phyloP scores from a whole-genome alignment of 64 coral and sea anemone species.

The Montipora capricornis region DNA sequence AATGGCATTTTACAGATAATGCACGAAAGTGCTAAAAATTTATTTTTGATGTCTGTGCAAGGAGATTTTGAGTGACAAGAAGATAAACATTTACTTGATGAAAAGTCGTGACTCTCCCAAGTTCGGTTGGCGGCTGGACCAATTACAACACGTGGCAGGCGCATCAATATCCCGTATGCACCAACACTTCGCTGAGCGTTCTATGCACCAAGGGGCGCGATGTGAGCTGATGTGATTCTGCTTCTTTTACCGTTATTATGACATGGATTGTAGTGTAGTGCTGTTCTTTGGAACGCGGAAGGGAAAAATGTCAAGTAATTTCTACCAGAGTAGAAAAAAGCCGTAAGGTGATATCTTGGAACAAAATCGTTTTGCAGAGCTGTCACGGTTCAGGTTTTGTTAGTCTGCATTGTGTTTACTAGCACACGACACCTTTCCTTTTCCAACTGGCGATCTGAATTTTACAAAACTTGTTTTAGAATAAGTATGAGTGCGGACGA shows the following conservation, averaged over 20 bases:
- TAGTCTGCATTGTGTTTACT: constrained; percentile 35
- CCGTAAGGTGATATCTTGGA: not conserved
- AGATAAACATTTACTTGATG: not conserved
- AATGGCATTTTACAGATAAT: not conserved
- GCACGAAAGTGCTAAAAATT: not conserved
- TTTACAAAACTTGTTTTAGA: not conserved
- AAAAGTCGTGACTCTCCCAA: constrained; percentile 6
- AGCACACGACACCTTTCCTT: constrained; percentile 30
- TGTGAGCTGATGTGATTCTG: constrained; percentile 51
- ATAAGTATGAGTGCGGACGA: constrained; percentile 16
- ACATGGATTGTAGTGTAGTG: constrained; percentile 34
- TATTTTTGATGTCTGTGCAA: no score
- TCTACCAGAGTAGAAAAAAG: not conserved
- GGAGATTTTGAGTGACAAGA: not conserved
- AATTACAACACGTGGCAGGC: constrained; percentile 97
- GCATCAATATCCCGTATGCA: constrained; percentile 86
- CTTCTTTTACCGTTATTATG: constrained; percentile 52
- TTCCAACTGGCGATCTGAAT: not conserved
- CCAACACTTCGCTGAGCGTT: constrained; percentile 49
- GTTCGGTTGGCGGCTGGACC: constrained; percentile 46
- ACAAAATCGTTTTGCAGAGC: constrained; percentile 18
- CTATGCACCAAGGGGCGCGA: constrained; percentile 14
- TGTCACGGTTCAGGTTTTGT: constrained; percentile 27
- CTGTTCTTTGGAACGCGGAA: not conserved
- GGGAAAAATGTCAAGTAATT: not conserved